phyloP scores from a whole-genome alignment of 1,140 invertebrate species.

The Rhizoglyphus robini region DNA sequence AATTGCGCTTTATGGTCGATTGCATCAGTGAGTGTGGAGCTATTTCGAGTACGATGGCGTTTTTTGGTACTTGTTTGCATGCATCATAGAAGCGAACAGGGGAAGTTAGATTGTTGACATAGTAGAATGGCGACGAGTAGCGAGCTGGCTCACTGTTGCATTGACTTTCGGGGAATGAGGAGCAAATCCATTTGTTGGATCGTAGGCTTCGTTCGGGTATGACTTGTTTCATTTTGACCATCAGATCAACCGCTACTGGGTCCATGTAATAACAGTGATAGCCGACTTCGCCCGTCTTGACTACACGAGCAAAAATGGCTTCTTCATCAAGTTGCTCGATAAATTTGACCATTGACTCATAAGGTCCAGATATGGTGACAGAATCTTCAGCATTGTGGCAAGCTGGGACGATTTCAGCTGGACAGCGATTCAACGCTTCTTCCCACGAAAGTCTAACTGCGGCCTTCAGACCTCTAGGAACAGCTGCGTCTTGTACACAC shows the following conservation, averaged over 20 bases:
- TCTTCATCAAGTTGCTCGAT: conserved; percentile 54
- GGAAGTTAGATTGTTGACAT: conserved; percentile 86
- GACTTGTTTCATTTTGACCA: conserved; percentile 37
- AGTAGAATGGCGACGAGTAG: conserved; percentile 73
- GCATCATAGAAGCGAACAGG: conserved; percentile 60
- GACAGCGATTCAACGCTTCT: conserved; percentile 55
- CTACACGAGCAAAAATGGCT: conserved; percentile 70
- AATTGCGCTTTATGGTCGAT: conserved; percentile 62
- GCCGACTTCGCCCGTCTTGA: conserved; percentile 72
- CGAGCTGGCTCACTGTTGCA: conserved; percentile 62
- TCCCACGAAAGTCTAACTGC: conserved; percentile 69
- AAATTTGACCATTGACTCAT: conserved; percentile 51
- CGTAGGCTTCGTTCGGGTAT: conserved; percentile 62
- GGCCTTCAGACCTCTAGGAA: conserved; percentile 47
- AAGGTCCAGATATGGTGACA: conserved; percentile 80
- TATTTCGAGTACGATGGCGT: conserved; percentile 42
- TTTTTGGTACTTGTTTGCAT: conserved; percentile 61
- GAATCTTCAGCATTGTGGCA: conserved; percentile 86
- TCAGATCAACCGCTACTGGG: conserved; percentile 61
- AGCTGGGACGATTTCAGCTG: conserved; percentile 60
- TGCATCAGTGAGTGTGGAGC: conserved; percentile 75
- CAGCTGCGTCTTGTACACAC: conserved; percentile 6
- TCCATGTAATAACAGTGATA: conserved; percentile 91
- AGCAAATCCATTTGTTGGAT: conserved; percentile 68
- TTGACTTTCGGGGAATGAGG: conserved; percentile 55